Evolutionary conservation across 2,888 invertebrate genomes (phyloP).

Genomic region (Tachystola acroxantha): DNA sequence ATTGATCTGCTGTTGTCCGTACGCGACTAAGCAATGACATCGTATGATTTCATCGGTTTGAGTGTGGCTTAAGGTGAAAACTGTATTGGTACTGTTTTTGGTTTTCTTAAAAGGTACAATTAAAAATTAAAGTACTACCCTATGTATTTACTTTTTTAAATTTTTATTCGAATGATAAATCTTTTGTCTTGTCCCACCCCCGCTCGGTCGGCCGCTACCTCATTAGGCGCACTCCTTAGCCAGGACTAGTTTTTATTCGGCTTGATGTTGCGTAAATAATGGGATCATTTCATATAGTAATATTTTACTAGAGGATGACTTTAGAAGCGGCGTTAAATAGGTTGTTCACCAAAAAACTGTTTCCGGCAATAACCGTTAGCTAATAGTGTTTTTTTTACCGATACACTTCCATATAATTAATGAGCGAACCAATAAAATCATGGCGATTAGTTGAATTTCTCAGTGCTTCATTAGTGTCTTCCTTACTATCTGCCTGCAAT

Average conservation of each 20-base stretch:
- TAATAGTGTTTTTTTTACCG: conserved; percentile 12
- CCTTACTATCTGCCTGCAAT: neutral
- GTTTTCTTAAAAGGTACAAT: too few relatives aligned
- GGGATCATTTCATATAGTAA: conserved; percentile 39
- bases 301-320: conserved; percentile 36
- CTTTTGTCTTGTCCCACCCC: neutral
- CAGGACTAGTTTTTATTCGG: conserved; percentile 32
- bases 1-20: too few relatives aligned
- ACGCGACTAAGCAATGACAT: too few relatives aligned
- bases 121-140: too few relatives aligned
- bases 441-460: conserved; percentile 6
- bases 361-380: conserved; percentile 51
- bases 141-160: too few relatives aligned
- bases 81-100: too few relatives aligned
- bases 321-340: conserved; percentile 17
- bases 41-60: too few relatives aligned
- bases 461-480: conserved; percentile 12
- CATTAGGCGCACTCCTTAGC: conserved; percentile 32
- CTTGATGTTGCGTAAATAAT: conserved; percentile 54
- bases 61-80: too few relatives aligned
- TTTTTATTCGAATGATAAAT: too few relatives aligned
- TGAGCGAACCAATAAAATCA: conserved; percentile 4
- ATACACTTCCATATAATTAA: conserved; percentile 6
- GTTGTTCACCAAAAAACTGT: conserved; percentile 28
- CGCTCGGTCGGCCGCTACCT: conserved; percentile 12